Conservation (phyloP, 2,113 vertebrate genomes). For the Odocoileus hemionus region DNA sequence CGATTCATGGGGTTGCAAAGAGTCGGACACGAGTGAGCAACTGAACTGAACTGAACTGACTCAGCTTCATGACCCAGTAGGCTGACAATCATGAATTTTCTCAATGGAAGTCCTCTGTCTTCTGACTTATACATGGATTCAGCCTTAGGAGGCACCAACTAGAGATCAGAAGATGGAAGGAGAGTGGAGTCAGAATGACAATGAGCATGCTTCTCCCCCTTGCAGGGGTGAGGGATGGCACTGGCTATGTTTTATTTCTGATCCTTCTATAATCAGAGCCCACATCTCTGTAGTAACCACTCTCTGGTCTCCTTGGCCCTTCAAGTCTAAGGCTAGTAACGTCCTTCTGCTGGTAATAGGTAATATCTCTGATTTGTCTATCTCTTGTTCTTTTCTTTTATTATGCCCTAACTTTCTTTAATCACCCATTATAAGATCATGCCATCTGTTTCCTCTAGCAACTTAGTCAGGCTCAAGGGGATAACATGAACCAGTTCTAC, state of each 20-base stretch:
- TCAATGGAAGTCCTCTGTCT: not conserved
- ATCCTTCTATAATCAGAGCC: not conserved
- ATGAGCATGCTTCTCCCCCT: fast-evolving
- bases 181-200: not conserved
- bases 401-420: not conserved
- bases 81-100: not conserved
- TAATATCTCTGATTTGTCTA: not conserved
- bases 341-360: not conserved
- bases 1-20: no score
- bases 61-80: not conserved
- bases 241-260: not conserved
- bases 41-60: no score
- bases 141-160: not conserved
- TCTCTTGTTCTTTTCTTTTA: not conserved
- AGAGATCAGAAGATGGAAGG: not conserved
- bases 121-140: not conserved
- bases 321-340: not conserved
- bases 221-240: not conserved
- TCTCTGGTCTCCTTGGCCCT: not conserved
- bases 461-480: not conserved
- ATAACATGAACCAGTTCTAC: not conserved
- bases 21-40: no score
- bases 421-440: not conserved
- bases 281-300: no score
- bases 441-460: not conserved